These are phyloP conservation scores for Lycia hirtaria DNA, from an alignment of 2,888 invertebrate species.

Conservation along the genomic window DNA sequence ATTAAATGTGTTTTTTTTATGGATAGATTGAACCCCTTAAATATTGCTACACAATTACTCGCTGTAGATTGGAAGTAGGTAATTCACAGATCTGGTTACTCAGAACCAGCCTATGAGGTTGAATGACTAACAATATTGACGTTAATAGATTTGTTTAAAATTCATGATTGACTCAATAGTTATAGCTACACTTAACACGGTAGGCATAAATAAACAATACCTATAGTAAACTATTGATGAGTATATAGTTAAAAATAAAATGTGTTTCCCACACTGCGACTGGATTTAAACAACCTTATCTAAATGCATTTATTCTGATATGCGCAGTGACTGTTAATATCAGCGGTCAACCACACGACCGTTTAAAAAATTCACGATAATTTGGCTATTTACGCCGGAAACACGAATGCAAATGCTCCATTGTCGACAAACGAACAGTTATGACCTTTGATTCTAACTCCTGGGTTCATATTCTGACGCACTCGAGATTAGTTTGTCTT, in stretches of 20 bases:
- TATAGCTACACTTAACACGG: no score
- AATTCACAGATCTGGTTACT: no score
- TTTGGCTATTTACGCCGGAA: slow-evolving; percentile 74
- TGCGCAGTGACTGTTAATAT: slow-evolving; percentile 41
- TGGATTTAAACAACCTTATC: slow-evolving; percentile 27
- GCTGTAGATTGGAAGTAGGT: no score
- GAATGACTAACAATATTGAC: not conserved
- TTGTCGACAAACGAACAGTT: slow-evolving; percentile 71
- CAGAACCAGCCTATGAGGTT: not conserved
- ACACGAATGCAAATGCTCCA: slow-evolving; percentile 77
- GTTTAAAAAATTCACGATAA: slow-evolving; percentile 71
- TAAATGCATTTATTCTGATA: slow-evolving; percentile 36
- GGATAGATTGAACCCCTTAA: no score
- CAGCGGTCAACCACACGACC: slow-evolving; percentile 71
- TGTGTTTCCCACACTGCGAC: slow-evolving; percentile 12
- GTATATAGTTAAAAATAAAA: not conserved
- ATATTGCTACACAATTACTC: no score
- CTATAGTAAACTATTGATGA: not conserved
- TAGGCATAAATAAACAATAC: no score
- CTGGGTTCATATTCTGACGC: no score
- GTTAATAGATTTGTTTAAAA: not conserved
- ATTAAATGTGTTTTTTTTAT: no score
- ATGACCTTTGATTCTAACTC: slow-evolving; percentile 68
- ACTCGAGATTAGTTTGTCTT: no score
- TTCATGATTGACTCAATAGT: not conserved